Evolutionary conservation across 2,888 invertebrate genomes (phyloP), one percentile per base, ranked within the genome.

Genomic region (Protophormia terraenovae): DNA sequence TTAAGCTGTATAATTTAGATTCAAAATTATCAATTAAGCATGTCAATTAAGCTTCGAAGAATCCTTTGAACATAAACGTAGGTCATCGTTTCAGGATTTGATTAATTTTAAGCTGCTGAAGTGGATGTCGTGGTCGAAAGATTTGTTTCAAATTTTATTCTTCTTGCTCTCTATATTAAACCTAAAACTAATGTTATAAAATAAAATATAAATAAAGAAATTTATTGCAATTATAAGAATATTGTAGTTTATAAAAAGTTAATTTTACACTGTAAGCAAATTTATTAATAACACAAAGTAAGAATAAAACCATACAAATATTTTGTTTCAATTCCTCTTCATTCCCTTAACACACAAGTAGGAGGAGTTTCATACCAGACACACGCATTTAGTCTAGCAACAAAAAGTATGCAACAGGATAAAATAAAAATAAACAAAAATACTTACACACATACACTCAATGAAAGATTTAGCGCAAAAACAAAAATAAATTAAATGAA

Each of bases 321-420:
- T 53, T 12, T 8, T 58, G 73, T 82, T 84, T 78, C 73, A 50
- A 10, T 78, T 75, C 58, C 72, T 24, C 8, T 27, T 12, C 16
- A 41, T 85, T 78, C 69, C 72, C 14, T 14, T 29, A 1, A 19
- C 14, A n/a, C 10, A 73, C 38, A 80, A 73, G 19, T 58, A 58
- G 84, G 84, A 78, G 81, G 84, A 85, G 84, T 58, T 76, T 32
- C 22, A 67, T 8, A 7, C 41, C 12, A 41, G 8, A 67, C 16
- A 69, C 41, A 45, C 3, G 1, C 24, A 71, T 27, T 58, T 1
- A 16, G n/a, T 32, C 14, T 53, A 29, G 50, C 62, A 64, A 66
- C n/a, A 1, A 22, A 38, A 35, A 64, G 12, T 72, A 72, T 80
- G 80, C 84, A 81, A 84, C 77, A 81, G 81, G 81, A 84, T 78